A percentile compares a stretch with the other conserved stretches of the same genome.
These are phyloP conservation scores for Carassius carassius DNA, from an alignment of 2,113 vertebrate genomes.

Conservation along the genomic window DNA sequence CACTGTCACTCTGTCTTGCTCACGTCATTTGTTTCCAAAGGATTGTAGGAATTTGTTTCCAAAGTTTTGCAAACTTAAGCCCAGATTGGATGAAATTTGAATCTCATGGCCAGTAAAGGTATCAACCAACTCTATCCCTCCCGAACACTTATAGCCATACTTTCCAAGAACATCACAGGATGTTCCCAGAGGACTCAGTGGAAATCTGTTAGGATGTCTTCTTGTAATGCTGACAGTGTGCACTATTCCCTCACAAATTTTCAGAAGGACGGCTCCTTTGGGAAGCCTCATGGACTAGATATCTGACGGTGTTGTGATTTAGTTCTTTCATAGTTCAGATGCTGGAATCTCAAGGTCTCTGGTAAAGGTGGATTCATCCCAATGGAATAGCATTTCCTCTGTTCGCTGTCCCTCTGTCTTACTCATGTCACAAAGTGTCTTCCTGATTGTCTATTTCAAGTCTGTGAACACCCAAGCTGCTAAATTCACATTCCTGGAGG, in stretches of 20 bases:
- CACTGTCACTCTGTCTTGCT: background rate
- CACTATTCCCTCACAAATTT: slow-evolving; percentile 6
- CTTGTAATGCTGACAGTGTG: slow-evolving; percentile 1
- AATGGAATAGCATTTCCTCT: slow-evolving; percentile 14
- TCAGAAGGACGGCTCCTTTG: slow-evolving; percentile 26
- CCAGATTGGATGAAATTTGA: background rate
- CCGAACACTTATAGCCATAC: background rate
- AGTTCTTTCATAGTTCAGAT: slow-evolving; percentile 30
- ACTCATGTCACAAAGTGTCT: background rate
- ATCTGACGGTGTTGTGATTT: slow-evolving; percentile 1
- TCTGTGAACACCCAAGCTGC: background rate
- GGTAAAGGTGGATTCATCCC: slow-evolving; percentile 35
- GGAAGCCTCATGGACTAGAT: slow-evolving; percentile 25
- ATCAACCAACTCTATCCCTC: background rate
- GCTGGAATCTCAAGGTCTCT: slow-evolving; percentile 30
- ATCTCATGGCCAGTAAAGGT: background rate
- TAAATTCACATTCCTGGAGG: background rate
- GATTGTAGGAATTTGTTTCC: background rate
- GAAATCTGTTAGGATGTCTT: background rate
- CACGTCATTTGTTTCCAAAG: background rate
- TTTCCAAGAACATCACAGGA: slow-evolving; percentile 1
- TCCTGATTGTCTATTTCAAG: background rate
- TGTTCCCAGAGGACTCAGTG: slow-evolving; percentile 10
- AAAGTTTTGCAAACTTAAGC: background rate
- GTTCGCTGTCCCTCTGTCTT: background rate